Evolutionary conservation across 2,797 vertebrate genomes (phyloP), one percentile per base, ranked within the genome.

Genomic region (Numenius phaeopus): DNA sequence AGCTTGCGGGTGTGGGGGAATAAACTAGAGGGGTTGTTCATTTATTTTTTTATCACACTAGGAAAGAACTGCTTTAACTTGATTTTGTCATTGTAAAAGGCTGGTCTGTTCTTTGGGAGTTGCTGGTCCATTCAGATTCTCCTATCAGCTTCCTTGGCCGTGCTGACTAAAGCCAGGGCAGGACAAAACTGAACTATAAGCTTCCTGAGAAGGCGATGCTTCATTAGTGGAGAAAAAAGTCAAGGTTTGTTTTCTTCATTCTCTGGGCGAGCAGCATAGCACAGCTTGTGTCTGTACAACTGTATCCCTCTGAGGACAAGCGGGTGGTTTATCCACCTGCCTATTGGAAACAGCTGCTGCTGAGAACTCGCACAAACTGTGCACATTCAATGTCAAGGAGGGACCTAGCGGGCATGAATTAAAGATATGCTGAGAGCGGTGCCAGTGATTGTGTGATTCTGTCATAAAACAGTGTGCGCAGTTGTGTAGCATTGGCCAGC

Each of bases 231-330:
- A 64, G 10, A 19, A 49, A 70, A n/a, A 49, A 49, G 29, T 52
- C 18, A 52, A 34, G 27, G 24, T 26, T 64, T 1, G 0, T 39
- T 65, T 32, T 58, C 30, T 37, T 62, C 2, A 0, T 50, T 37
- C 21, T 58, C 17, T 27, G 34, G 22, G 30, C 32, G 42, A 72
- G 34, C 19, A 37, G 30, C 3, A 0, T 39, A 32, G 34, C 37
- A 21, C 16, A 82, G 24, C 13, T 26, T 37, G 26, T 61, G 32
- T 18, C 57, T 52, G 14, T 46, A 22, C 49, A 75, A 39, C 4
- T 21, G 7, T n/a, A 15, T 7, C 17, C 11, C 23, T 66, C 29
- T 37, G 40, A 42, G 34, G 52, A n/a, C 5, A 79, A 17, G 4
- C 19, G 22, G 46, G 23, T 34, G 14, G 19, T 52, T 82, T 67